Percentiles rank a stretch among this genome's conserved stretches.
Conservation (phyloP, 2,113 vertebrate genomes). For the Henicopernis longicauda region DNA sequence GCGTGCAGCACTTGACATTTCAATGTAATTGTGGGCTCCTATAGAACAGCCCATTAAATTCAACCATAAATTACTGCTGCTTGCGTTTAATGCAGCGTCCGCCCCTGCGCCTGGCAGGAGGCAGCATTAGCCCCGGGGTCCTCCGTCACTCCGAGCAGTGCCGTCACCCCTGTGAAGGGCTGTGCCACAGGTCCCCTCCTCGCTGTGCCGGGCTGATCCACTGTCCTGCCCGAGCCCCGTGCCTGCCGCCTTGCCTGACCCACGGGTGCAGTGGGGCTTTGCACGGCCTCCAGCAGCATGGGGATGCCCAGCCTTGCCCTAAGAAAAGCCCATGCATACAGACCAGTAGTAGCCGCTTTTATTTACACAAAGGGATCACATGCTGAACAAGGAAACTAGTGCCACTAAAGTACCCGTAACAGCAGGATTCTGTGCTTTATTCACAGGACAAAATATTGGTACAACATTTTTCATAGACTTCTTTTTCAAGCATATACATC, state of each 20-base stretch:
- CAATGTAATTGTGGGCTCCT: constrained; percentile 41
- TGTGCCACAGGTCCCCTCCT: not conserved
- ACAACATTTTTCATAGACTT: constrained; percentile 33
- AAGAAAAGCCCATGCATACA: constrained; percentile 6
- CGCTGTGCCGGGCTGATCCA: rapidly evolving
- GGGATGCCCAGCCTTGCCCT: not conserved
- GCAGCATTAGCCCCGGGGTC: not conserved
- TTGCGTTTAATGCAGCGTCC: not conserved
- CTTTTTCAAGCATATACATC: constrained; percentile 34
- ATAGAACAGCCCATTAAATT: constrained; percentile 52
- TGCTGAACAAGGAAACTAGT: constrained; percentile 58
- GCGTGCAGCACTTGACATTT: constrained; percentile 38
- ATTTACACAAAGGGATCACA: constrained; percentile 68
- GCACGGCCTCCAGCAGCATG: rapidly evolving
- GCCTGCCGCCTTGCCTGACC: rapidly evolving
- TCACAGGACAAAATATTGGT: constrained; percentile 55
- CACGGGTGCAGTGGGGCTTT: rapidly evolving
- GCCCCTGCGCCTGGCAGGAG: not conserved
- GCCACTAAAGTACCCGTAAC: constrained; percentile 74
- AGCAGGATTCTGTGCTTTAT: constrained; percentile 80
- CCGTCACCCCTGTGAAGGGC: not conserved
- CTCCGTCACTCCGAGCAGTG: rapidly evolving
- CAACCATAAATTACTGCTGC: constrained; percentile 50
- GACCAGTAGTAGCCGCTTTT: constrained; percentile 60
- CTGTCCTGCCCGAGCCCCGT: not conserved